Conservation (phyloP, 1,140 invertebrate genomes). For the Hormaphis cornu region DNA sequence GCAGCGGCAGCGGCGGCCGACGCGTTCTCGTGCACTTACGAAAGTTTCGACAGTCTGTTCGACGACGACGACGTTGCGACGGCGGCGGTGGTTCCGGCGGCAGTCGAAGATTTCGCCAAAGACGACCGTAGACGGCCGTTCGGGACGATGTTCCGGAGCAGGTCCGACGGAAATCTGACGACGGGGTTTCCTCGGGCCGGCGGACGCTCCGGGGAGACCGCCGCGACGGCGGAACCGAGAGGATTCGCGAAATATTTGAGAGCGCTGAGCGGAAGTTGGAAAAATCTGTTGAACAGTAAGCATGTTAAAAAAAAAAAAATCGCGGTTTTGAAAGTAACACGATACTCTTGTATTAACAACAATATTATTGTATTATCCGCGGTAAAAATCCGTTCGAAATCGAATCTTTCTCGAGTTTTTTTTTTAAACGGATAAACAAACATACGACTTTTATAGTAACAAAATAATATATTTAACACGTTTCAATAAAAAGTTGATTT, state of each 20-base stretch:
- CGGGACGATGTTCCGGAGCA: conserved; percentile 2
- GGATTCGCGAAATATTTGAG: conserved; percentile 30
- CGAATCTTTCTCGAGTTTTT: too few relatives aligned
- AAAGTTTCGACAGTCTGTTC: conserved; percentile 21
- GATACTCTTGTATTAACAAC: too few relatives aligned
- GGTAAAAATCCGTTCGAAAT: too few relatives aligned
- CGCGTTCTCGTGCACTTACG: conserved; percentile 8
- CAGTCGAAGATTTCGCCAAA: background rate
- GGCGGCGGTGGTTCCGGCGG: background rate
- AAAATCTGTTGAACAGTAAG: conserved; percentile 47
- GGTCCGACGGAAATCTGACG: conserved; percentile 15
- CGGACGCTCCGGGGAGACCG: background rate
- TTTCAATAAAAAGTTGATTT: too few relatives aligned
- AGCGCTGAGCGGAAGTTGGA: conserved; percentile 43
- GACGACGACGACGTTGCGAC: conserved; percentile 5
- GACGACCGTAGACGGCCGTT: background rate
- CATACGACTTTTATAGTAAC: too few relatives aligned
- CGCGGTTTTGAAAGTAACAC: too few relatives aligned
- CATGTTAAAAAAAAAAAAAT: conserved; percentile 19
- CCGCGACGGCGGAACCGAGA: background rate
- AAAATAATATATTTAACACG: too few relatives aligned
- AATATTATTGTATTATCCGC: too few relatives aligned
- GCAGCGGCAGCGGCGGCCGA: too few relatives aligned
- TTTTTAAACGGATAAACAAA: too few relatives aligned
- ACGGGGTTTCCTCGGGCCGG: background rate